phyloP scores from a whole-genome alignment of 2,888 invertebrate genomes.

The Pycnomerus fuliginosus region DNA sequence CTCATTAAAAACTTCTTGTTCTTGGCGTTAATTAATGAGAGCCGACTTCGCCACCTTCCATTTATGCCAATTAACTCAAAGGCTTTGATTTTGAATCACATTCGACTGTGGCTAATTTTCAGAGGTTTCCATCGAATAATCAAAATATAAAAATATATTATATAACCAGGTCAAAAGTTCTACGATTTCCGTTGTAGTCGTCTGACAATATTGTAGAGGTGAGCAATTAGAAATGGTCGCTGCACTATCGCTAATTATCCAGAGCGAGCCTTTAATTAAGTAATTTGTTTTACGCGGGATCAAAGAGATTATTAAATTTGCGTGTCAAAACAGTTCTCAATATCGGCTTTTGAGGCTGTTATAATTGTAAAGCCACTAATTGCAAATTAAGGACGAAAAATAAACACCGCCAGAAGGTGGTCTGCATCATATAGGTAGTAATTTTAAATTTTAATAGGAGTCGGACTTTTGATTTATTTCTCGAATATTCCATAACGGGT shows the following conservation, averaged over 20 bases:
- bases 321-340: constrained; percentile 5
- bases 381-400: too few relatives aligned
- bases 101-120: constrained; percentile 14
- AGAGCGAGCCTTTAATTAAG: constrained; percentile 35
- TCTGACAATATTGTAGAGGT: too few relatives aligned
- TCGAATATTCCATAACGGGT: too few relatives aligned
- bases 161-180: too few relatives aligned
- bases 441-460: too few relatives aligned
- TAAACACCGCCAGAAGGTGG: too few relatives aligned
- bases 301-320: constrained; percentile 12
- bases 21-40: constrained; percentile 38
- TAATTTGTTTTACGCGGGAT: constrained; percentile 28
- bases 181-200: too few relatives aligned
- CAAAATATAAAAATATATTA: too few relatives aligned
- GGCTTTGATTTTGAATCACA: constrained; percentile 26
- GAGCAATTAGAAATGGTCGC: constrained; percentile 41
- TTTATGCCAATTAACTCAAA: constrained; percentile 38
- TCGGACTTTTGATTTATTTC: too few relatives aligned
- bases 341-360: constrained; percentile 8
- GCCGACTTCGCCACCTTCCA: constrained; percentile 35
- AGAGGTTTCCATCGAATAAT: constrained; percentile 18
- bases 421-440: too few relatives aligned
- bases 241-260: constrained; percentile 38
- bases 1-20: constrained; percentile 32
- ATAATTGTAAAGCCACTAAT: too few relatives aligned